Evolutionary conservation across 2,888 invertebrate species (phyloP), one percentile per base, ranked within the genome.

Genomic region (Diarsia rubi): DNA sequence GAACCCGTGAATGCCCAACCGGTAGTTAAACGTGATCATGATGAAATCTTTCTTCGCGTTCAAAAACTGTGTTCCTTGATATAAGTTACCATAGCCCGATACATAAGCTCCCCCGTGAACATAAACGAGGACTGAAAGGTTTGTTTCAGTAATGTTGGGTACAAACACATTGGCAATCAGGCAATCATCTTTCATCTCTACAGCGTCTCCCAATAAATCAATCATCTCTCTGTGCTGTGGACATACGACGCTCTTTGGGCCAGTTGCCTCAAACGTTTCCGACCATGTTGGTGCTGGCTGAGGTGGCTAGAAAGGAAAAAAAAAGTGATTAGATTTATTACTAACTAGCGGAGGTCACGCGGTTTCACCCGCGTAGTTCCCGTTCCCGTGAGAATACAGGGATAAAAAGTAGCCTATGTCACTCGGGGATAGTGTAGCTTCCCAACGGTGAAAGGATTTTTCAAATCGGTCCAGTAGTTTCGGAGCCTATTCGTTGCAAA

Each of bases 101-200:
- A 9, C 86, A 86, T 74, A 94, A 91, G 19, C 5, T 89, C 92
- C 92, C 27, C 91, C 92, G 49, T 92, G 92, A 11, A 92, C 84
- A 60, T 86, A 86, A 0, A 92, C 91, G 1, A 90, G 68, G 0
- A 92, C 91, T 9, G 92, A 88, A 8, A 89, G 84, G 3, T 91
- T 87, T 19, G 78, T 85, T 47, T 87, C 87, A 21, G 86, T 69
- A 9, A 92, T 94, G 69, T 92, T 90, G 4, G 94, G 93, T 2
- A 93, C 93, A 69, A 91, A 94, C 9, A 95, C 90, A 79, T 93
- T 95, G 24, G 94, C 88, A 47, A 93, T 83, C 0, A 95, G 89
- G 71, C 95, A 95, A 54, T 95, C 91, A 71, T 95, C 95, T 69
- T 88, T 62, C 8, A 64, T 3, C 16, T 42, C 70, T 73, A 27